Conservation (phyloP, 2,888 invertebrate species). For the Atrina japonica region DNA sequence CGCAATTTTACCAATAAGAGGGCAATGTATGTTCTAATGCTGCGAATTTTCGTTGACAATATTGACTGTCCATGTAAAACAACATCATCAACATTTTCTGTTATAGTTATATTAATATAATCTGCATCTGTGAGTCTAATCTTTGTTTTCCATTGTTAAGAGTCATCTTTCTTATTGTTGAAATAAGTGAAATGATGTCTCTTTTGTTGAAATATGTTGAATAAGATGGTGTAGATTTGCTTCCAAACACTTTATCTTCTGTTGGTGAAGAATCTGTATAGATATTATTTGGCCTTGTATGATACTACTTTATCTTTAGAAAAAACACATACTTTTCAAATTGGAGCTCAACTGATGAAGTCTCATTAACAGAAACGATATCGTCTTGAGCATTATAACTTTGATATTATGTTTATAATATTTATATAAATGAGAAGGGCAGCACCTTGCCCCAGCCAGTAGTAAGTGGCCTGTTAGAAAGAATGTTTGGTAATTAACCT, state of each 20-base stretch:
- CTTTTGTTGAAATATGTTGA: conserved; percentile 24
- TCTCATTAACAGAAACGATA: too few relatives aligned
- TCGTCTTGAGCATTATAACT: too few relatives aligned
- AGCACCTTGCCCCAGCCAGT: conserved; percentile 20
- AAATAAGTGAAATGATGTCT: conserved; percentile 1
- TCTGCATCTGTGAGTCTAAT: conserved; percentile 25
- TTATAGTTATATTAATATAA: conserved; percentile 21
- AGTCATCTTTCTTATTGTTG: conserved; percentile 13
- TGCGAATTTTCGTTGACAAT: conserved; percentile 23
- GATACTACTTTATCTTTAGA: too few relatives aligned
- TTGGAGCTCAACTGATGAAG: too few relatives aligned
- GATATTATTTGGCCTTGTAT: too few relatives aligned
- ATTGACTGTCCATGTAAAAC: conserved; percentile 19
- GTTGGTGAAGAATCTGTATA: background rate
- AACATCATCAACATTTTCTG: conserved; percentile 21
- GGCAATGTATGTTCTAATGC: conserved; percentile 27
- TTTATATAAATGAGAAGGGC: conserved; percentile 6
- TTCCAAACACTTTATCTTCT: conserved; percentile 11
- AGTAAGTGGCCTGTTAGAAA: background rate
- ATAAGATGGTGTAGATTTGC: background rate
- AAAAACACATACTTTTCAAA: too few relatives aligned
- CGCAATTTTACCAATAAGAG: conserved; percentile 29
- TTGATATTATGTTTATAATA: too few relatives aligned
- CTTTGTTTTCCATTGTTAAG: conserved; percentile 11
- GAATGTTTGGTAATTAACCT: background rate